Percentiles rank a stretch among this genome's conserved stretches.
Conservation (phyloP, 2,113 vertebrate species). For the Xyliphius kryptos region DNA sequence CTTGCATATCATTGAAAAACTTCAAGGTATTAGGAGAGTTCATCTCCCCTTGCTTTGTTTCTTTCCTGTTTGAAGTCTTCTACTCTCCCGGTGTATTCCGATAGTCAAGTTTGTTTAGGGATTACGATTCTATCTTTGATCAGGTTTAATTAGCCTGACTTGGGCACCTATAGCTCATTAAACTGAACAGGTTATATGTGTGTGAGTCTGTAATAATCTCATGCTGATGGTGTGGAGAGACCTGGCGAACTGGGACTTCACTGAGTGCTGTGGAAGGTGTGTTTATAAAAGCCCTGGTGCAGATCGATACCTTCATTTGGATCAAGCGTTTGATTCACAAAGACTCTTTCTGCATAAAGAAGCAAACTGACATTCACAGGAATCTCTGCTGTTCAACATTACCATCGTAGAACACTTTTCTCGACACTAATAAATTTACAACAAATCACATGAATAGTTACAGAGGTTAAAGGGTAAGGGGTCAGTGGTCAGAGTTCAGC, state of each 20-base stretch:
- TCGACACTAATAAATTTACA: too few relatives aligned
- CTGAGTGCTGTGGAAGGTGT: slow-evolving; percentile 62
- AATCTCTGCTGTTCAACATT: too few relatives aligned
- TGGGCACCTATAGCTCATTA: slow-evolving; percentile 63
- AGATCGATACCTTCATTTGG: slow-evolving; percentile 67
- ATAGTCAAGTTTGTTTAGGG: slow-evolving; percentile 72
- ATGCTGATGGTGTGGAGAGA: slow-evolving; percentile 74
- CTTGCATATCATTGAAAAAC: slow-evolving; percentile 54
- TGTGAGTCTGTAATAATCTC: too few relatives aligned
- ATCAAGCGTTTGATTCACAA: slow-evolving; percentile 66
- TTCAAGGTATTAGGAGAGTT: slow-evolving; percentile 46
- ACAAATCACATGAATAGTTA: too few relatives aligned
- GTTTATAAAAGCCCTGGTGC: slow-evolving; percentile 60
- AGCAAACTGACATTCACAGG: slow-evolving; percentile 66
- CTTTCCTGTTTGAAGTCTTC: slow-evolving; percentile 33
- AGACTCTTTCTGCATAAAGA: slow-evolving; percentile 66
- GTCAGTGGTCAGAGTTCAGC: too few relatives aligned
- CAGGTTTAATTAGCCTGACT: slow-evolving; percentile 68
- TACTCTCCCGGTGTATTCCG: slow-evolving; percentile 52
- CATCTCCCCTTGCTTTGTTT: slow-evolving; percentile 38
- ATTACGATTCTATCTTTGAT: slow-evolving; percentile 67
- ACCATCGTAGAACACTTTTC: too few relatives aligned
- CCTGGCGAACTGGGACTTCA: slow-evolving; percentile 75
- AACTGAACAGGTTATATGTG: slow-evolving; percentile 54
- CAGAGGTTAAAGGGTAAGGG: too few relatives aligned